Conservation (phyloP, 1,140 invertebrate species). For the Chymomyza costata region DNA sequence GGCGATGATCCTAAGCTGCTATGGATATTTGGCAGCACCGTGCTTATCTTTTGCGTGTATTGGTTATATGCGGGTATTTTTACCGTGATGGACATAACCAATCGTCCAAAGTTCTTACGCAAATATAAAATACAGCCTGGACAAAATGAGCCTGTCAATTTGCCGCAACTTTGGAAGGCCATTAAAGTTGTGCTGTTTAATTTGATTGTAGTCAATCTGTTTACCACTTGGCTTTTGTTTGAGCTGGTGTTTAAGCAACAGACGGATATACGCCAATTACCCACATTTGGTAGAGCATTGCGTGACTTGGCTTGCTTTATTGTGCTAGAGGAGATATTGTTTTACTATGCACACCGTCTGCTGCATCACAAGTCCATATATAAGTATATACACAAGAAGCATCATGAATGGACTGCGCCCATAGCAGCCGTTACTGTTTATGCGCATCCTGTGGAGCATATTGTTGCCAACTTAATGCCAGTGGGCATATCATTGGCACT, state of each 20-base stretch:
- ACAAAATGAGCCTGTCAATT: constrained; percentile 84
- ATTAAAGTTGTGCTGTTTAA: constrained; percentile 85
- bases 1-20: constrained; percentile 79
- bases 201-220: constrained; percentile 83
- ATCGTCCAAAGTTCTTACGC: constrained; percentile 80
- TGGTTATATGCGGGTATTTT: constrained; percentile 85
- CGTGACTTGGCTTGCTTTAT: constrained; percentile 84
- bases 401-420: constrained; percentile 89
- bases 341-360: constrained; percentile 91
- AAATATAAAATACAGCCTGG: constrained; percentile 89
- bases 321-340: constrained; percentile 86
- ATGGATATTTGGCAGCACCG: constrained; percentile 80
- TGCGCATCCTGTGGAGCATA: constrained; percentile 90
- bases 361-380: constrained; percentile 85
- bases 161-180: constrained; percentile 72
- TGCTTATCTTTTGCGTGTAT: constrained; percentile 80
- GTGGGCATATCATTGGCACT: constrained; percentile 85
- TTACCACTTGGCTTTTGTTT: constrained; percentile 78
- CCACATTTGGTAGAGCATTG: constrained; percentile 86
- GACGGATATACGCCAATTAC: constrained; percentile 79
- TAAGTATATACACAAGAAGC: constrained; percentile 89
- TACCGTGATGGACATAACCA: constrained; percentile 83
- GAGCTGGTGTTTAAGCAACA: constrained; percentile 77
- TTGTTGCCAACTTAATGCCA: constrained; percentile 88
- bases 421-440: constrained; percentile 88